These are phyloP conservation scores for Dryadula phaetusa DNA, from an alignment of 2,888 invertebrate species.

Conservation along the genomic window DNA sequence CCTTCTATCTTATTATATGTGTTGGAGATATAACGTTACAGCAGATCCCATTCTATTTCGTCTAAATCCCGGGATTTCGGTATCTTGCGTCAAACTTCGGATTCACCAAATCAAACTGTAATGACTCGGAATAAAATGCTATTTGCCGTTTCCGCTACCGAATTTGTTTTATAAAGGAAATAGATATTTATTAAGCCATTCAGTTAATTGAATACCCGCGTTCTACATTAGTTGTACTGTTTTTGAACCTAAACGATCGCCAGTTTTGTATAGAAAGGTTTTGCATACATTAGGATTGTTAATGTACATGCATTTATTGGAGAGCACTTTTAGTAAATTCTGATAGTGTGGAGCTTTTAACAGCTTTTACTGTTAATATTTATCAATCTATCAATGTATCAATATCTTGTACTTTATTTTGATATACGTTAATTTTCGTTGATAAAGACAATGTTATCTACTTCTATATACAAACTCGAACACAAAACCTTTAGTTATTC, in stretches of 20 bases:
- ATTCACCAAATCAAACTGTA: slow-evolving; percentile 49
- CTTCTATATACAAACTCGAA: neutral
- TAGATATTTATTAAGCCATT: slow-evolving; percentile 54
- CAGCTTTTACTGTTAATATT: too few species aligned
- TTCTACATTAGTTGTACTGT: slow-evolving; percentile 26
- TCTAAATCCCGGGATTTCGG: slow-evolving; percentile 46
- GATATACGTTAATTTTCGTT: too few species aligned
- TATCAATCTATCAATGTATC: too few species aligned
- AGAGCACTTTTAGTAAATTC: neutral
- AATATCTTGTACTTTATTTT: too few species aligned
- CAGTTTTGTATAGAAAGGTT: neutral
- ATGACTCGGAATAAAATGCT: slow-evolving; percentile 48
- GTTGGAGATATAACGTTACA: slow-evolving; percentile 41
- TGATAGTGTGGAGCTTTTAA: too few species aligned
- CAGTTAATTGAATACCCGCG: slow-evolving; percentile 63
- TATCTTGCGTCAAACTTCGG: slow-evolving; percentile 47
- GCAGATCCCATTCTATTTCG: slow-evolving; percentile 45
- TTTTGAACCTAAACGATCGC: slow-evolving; percentile 18
- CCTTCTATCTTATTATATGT: slow-evolving; percentile 17
- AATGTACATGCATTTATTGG: neutral
- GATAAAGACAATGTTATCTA: too few species aligned
- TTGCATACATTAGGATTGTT: neutral
- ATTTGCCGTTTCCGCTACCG: slow-evolving; percentile 40
- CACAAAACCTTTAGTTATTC: too few species aligned
- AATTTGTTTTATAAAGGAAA: slow-evolving; percentile 45